Evolutionary conservation across 1,140 invertebrate genomes (phyloP), one percentile per base, ranked within the genome.

Genomic region (Pristionchus pacificus): DNA sequence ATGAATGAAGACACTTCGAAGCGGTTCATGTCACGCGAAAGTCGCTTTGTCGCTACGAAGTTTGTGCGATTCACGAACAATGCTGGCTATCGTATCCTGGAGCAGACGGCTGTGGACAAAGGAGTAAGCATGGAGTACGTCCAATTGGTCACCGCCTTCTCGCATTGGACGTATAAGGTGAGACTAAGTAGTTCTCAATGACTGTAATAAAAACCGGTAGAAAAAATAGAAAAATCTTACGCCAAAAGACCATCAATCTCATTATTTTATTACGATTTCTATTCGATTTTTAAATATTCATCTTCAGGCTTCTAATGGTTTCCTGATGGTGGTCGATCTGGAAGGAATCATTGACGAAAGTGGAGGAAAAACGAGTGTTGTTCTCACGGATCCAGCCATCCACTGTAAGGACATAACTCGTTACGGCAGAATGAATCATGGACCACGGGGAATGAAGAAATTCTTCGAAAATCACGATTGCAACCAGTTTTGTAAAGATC

Each of bases 21-120:
- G 14, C 55, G 71, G n/a, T 72, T 19, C 38, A 66, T 72, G 71
- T 29, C 68, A 1, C 32, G 28, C 27, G 71, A 72, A 32, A 33
- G 31, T n/a, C 49, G 71, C 6, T 72, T 76, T 32, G 28, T 27
- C 15, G 14, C 38, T 24, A 38, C 19, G 13, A 30, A 67, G 33
- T 72, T 62, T 32, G 55, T 72, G n/a, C 72, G 71, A 14, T 72
- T 72, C 72, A 75, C 68, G 19, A 72, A 72, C 38, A 72, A 72
- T 58, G 31, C 32, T 2, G 59, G 30, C 27, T 72, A 72, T 30
- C 24, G 14, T 14, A 75, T 72, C 6, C 19, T 64, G 1, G 71
- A 72, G 71, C 29, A 55, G 27, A 75, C 28, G 19, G 71, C 71
- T 1, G 13, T 15, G 2, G 19, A 25, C 2, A 13, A n/a, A n/a